Base-by-base conservation (phyloP, 2,888 invertebrate genomes). In the Lasioglossum figueresi region DNA sequence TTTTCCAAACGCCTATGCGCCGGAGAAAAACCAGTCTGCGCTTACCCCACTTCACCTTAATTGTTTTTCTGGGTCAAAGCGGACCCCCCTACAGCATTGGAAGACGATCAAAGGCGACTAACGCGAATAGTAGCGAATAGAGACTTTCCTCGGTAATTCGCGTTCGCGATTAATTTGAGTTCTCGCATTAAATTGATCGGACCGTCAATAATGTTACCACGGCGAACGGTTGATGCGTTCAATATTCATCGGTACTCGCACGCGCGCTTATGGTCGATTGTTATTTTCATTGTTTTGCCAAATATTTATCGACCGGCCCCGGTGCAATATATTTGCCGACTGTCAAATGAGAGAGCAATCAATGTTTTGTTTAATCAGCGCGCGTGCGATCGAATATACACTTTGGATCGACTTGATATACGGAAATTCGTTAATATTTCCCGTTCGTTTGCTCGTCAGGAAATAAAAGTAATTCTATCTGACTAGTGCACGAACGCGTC, bases 321-420 rank as follows among this genome's bases (percentile, higher is more conserved):
- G 72, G 72, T 59, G 52, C 85, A 83, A 79, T 84, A 81, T 84
- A 84, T 81, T 84, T 86, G 34, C 72, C 40, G 37, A 63, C 81
- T 79, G 78, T 86, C 78, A 84, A 86, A 86, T 86, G 76, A 79
- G 78, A 84, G 81, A 81, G 81, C 81, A 86, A 86, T 84, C 85
- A 85, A 72, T 84, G 84, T 83, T 79, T 79, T 79, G 83, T 84
- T 84, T 81, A 79, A 78, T 77, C 78, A 81, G 59, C 80, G 78
- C 48, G 34, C 72, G 56, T n/a, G 48, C 79, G 75, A 78, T 83
- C 71, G 83, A 75, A 78, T 56, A 78, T 45, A 59, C 52, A 52
- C n/a, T 27, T 27, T 27, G 63, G 77, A 84, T 82, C 79, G 63
- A 71, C 52, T 70, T 75, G 77, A 82, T 82, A 78, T 8, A 19